Conservation (phyloP, 2,888 invertebrate genomes). For the Tanytarsus gracilentus region DNA sequence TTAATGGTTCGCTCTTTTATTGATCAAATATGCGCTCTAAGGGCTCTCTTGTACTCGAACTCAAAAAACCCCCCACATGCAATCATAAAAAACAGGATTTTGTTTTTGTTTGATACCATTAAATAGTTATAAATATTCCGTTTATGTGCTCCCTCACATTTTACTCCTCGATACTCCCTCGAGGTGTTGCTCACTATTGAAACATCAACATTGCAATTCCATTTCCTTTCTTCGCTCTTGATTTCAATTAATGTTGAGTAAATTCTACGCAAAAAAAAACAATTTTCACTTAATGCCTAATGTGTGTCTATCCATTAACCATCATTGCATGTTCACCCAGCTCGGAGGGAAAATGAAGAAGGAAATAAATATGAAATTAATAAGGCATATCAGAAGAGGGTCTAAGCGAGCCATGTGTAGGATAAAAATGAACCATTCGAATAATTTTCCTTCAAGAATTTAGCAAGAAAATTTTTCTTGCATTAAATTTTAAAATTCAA, state of each 20-base stretch:
- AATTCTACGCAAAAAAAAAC: slow-evolving; percentile 11
- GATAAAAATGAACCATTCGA: background rate
- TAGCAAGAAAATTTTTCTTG: no score
- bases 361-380: slow-evolving; percentile 20
- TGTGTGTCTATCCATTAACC: background rate
- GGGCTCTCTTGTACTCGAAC: no score
- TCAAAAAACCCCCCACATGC: no score
- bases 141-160: no score
- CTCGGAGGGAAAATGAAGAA: background rate
- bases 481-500: no score
- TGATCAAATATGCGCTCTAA: slow-evolving; percentile 22
- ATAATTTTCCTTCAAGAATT: background rate
- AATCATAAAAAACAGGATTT: no score
- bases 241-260: slow-evolving; percentile 19
- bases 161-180: no score
- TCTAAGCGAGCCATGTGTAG: slow-evolving; percentile 1
- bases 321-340: no score
- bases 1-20: slow-evolving; percentile 25
- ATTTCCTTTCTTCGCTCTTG: background rate
- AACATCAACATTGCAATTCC: no score
- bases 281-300: slow-evolving; percentile 8
- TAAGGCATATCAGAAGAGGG: slow-evolving; percentile 17
- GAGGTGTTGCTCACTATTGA: no score
- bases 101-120: slow-evolving; percentile 1
- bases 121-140: background rate